Percentiles rank a stretch among this genome's conserved stretches.
phyloP scores from a whole-genome alignment of 1,140 invertebrate species.

The Zelostemma sp. region DNA sequence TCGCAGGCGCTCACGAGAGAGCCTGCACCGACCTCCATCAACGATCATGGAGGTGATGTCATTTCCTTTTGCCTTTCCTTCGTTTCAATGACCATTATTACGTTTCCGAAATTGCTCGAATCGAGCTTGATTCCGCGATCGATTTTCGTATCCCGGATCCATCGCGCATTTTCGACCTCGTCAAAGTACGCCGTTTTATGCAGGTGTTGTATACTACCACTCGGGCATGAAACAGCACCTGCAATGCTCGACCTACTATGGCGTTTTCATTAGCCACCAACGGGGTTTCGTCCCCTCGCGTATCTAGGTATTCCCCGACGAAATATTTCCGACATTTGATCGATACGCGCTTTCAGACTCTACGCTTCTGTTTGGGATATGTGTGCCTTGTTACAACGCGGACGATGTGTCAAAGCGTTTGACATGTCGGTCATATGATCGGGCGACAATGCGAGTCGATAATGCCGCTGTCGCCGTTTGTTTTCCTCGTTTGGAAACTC shows the following conservation, averaged over 20 bases:
- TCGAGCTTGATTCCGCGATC: background rate
- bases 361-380: background rate
- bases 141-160: background rate
- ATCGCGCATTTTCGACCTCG: background rate
- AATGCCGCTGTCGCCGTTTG: background rate
- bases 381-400: background rate
- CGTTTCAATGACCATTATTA: background rate
- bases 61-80: constrained; percentile 16
- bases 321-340: background rate
- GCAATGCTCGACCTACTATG: constrained; percentile 39
- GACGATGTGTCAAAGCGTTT: background rate
- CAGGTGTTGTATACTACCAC: constrained; percentile 2
- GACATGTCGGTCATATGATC: constrained; percentile 9
- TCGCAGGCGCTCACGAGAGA: constrained; percentile 56
- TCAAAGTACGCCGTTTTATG: background rate
- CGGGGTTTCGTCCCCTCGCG: background rate
- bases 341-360: background rate
- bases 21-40: constrained; percentile 62
- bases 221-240: constrained; percentile 42
- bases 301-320: background rate
- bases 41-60: constrained; percentile 67
- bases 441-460: background rate
- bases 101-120: too few species aligned
- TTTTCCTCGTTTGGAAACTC: background rate
- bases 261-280: constrained; percentile 36